Conservation (phyloP, 2,113 vertebrate species). For the Diadophis punctatus region DNA sequence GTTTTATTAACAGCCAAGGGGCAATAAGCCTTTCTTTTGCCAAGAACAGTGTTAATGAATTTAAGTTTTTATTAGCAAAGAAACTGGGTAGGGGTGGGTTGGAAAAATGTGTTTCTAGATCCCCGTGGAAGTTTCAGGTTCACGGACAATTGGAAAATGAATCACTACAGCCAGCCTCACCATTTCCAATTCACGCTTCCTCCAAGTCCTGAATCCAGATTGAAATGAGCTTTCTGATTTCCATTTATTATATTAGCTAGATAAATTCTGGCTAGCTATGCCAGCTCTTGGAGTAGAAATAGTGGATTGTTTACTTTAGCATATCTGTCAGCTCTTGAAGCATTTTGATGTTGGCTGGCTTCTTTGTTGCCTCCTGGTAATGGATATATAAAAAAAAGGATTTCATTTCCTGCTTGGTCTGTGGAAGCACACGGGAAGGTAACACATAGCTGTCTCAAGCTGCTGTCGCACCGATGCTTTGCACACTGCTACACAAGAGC, state of each 20-base stretch:
- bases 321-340: neutral
- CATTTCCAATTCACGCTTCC: neutral
- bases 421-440: neutral
- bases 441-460: neutral
- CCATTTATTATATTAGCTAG: neutral
- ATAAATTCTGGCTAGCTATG: neutral
- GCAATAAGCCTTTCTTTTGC: neutral
- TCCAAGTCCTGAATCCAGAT: neutral
- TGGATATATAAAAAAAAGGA: neutral
- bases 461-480: neutral
- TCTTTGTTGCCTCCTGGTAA: neutral
- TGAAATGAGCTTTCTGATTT: neutral
- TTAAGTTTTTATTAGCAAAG: neutral
- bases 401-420: slow-evolving; percentile 8
- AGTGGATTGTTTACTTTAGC: neutral
- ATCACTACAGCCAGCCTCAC: neutral
- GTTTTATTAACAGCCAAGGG: neutral
- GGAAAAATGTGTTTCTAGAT: neutral
- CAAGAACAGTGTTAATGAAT: neutral
- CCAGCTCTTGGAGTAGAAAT: neutral
- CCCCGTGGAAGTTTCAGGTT: neutral
- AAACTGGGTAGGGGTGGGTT: neutral
- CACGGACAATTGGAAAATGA: neutral
- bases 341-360: neutral
- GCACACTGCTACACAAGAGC: neutral